Conservation (phyloP, 2,888 invertebrate species). For the Uloborus plumipes region DNA sequence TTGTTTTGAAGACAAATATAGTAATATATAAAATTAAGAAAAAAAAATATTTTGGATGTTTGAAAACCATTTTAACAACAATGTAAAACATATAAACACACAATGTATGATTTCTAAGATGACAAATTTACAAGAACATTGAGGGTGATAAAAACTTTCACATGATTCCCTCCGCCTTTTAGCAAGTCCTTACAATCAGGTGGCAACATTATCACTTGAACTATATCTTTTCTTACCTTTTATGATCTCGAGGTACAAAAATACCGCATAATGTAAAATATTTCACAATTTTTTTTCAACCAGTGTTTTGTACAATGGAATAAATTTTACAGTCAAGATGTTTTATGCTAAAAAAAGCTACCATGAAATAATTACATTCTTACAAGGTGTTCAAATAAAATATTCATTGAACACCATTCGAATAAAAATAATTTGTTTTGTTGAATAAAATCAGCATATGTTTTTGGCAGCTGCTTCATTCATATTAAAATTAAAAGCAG, state of each 20-base stretch:
- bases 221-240: constrained; percentile 33
- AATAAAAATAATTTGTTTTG: constrained; percentile 43
- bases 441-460: constrained; percentile 48
- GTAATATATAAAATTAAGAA: too few species aligned
- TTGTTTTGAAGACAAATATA: too few species aligned
- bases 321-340: constrained; percentile 49
- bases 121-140: constrained; percentile 57
- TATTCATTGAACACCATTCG: constrained; percentile 16
- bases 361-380: constrained; percentile 51
- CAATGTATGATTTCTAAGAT: constrained; percentile 34
- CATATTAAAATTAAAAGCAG: constrained; percentile 13
- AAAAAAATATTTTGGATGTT: not conserved
- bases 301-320: constrained; percentile 64
- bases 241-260: constrained; percentile 58
- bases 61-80: constrained; percentile 52
- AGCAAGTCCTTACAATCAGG: not conserved
- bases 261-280: constrained; percentile 63
- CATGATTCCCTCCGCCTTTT: not conserved
- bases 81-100: constrained; percentile 63
- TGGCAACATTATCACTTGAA: constrained; percentile 33
- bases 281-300: constrained; percentile 55
- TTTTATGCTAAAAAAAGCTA: constrained; percentile 33
- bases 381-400: constrained; percentile 16
- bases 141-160: constrained; percentile 37
- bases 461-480: constrained; percentile 51